Conservation (phyloP, 2,888 invertebrate genomes). For the Anodontia alba region DNA sequence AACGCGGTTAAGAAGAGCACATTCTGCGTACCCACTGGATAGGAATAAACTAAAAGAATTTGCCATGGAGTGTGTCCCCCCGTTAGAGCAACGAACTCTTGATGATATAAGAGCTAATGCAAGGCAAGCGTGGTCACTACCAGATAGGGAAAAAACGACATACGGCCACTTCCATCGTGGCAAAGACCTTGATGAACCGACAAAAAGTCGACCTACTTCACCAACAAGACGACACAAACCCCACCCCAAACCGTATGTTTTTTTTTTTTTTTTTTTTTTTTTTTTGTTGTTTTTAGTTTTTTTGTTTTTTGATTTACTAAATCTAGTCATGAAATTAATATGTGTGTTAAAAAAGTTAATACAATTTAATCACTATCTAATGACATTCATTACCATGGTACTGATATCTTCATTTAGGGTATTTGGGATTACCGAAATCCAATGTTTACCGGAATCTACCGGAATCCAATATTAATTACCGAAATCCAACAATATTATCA, state of each 20-base stretch:
- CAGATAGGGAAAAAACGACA: slow-evolving; percentile 68
- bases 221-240: slow-evolving; percentile 79
- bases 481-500: no score
- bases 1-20: slow-evolving; percentile 68
- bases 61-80: slow-evolving; percentile 56
- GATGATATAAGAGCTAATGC: slow-evolving; percentile 73
- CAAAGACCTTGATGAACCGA: slow-evolving; percentile 65
- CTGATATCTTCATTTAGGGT: no score
- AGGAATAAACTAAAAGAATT: slow-evolving; percentile 64
- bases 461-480: no score
- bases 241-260: slow-evolving; percentile 79
- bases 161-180: slow-evolving; percentile 72
- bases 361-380: no score
- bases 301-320: no score
- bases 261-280: neutral
- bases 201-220: slow-evolving; percentile 70
- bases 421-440: no score
- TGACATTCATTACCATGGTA: no score
- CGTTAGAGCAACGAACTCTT: slow-evolving; percentile 62
- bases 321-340: no score
- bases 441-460: no score
- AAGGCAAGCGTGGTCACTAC: slow-evolving; percentile 69
- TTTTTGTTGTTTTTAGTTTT: neutral
- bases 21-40: slow-evolving; percentile 74
- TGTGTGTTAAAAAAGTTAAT: no score